phyloP scores from a whole-genome alignment of 2,888 invertebrate genomes.

The Thera britannica region DNA sequence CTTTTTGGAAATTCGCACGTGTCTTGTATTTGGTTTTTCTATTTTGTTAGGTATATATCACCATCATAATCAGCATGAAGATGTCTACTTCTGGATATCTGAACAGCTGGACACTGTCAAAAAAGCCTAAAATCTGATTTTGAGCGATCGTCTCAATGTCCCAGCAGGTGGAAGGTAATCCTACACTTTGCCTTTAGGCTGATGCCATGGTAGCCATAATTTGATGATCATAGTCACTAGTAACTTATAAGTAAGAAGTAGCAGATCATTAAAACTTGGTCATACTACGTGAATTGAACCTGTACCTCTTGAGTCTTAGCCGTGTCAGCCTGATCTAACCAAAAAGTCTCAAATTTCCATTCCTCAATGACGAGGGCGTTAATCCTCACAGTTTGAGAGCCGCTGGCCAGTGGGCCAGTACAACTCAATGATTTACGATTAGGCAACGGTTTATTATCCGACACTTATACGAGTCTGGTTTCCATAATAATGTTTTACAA shows the following conservation, averaged over 20 bases:
- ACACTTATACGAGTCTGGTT: not conserved
- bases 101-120: no score
- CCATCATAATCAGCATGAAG: not conserved
- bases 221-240: no score
- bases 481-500: not conserved
- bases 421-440: slow-evolving; percentile 35
- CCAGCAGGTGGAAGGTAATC: no score
- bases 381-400: slow-evolving; percentile 69
- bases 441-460: slow-evolving; percentile 9
- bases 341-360: slow-evolving; percentile 27
- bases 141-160: no score
- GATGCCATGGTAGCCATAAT: no score
- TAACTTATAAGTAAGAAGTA: no score
- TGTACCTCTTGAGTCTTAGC: no score
- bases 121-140: no score
- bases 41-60: slow-evolving; percentile 36
- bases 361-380: slow-evolving; percentile 57
- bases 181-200: no score
- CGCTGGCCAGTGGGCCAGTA: slow-evolving; percentile 33
- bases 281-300: no score
- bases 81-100: not conserved
- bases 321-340: slow-evolving; percentile 8
- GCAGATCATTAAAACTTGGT: no score
- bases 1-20: slow-evolving; percentile 48
- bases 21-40: slow-evolving; percentile 49